phyloP scores from a whole-genome alignment of 2,797 vertebrate species.

The Amblyraja radiata region DNA sequence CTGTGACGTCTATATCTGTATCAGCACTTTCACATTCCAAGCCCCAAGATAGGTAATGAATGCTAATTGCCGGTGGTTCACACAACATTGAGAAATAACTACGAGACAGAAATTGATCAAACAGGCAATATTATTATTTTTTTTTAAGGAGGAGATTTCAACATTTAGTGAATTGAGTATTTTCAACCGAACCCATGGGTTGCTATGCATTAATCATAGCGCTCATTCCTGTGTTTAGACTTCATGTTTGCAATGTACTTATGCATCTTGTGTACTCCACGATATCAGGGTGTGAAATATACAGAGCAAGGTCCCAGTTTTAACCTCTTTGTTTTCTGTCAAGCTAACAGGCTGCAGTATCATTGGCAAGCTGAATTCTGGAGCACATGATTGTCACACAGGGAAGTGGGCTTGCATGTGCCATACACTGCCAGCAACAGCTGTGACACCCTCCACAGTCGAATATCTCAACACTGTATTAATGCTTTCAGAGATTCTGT shows the following conservation, averaged over 20 bases:
- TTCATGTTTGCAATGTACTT: background rate
- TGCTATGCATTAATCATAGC: background rate
- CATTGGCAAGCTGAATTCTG: background rate
- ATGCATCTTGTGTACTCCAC: background rate
- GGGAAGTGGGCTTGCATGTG: background rate
- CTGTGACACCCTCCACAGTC: background rate
- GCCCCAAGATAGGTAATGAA: background rate
- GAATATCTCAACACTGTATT: background rate
- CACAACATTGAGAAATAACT: background rate
- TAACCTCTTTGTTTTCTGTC: background rate
- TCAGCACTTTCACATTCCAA: conserved; percentile 7
- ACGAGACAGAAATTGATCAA: background rate
- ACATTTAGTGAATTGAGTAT: background rate
- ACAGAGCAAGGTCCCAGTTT: background rate
- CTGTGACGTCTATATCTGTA: conserved; percentile 35
- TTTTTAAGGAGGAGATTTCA: background rate
- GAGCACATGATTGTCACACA: background rate
- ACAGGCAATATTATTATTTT: background rate
- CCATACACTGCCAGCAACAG: background rate
- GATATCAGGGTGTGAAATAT: background rate
- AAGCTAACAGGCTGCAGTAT: background rate
- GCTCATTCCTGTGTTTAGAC: background rate
- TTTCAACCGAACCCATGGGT: too few species aligned
- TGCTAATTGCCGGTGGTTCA: background rate
- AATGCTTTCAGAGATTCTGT: background rate